phyloP scores from a whole-genome alignment of 2,888 invertebrate genomes.

The Tribolium freemani region DNA sequence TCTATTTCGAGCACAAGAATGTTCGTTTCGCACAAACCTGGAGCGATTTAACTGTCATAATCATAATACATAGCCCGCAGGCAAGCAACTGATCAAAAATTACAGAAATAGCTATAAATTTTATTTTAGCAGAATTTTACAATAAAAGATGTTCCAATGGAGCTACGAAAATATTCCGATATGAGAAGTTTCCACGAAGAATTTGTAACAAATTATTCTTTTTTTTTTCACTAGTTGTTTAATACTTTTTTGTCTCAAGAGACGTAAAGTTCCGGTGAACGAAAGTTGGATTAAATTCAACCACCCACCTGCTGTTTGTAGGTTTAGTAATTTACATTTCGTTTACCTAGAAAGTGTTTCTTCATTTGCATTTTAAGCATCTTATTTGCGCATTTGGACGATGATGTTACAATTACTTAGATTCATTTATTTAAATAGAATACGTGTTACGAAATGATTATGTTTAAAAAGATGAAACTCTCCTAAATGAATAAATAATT shows the following conservation, averaged over 20 bases:
- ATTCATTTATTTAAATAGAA: not conserved
- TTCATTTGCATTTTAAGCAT: not conserved
- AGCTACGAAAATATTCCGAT: too few relatives aligned
- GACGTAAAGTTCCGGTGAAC: too few relatives aligned
- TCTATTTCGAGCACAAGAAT: constrained; percentile 19
- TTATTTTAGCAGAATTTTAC: too few relatives aligned
- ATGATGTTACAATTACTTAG: not conserved
- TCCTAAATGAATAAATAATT: too few relatives aligned
- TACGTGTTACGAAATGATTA: not conserved
- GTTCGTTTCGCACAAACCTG: not conserved
- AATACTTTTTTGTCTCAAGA: too few relatives aligned
- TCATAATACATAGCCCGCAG: constrained; percentile 8
- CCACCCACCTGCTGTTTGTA: not conserved
- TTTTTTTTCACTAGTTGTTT: too few relatives aligned
- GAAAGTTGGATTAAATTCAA: not conserved
- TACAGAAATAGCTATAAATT: not conserved
- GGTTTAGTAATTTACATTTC: not conserved
- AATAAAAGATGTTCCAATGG: too few relatives aligned
- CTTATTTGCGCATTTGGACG: not conserved
- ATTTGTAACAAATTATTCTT: too few relatives aligned
- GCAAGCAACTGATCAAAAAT: not conserved
- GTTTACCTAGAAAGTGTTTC: not conserved
- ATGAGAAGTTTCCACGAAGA: too few relatives aligned
- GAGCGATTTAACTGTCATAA: constrained; percentile 20
- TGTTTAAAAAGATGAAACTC: too few relatives aligned